Evolutionary conservation across 2,888 invertebrate species (phyloP).

Genomic region (Syrista parreyssii): DNA sequence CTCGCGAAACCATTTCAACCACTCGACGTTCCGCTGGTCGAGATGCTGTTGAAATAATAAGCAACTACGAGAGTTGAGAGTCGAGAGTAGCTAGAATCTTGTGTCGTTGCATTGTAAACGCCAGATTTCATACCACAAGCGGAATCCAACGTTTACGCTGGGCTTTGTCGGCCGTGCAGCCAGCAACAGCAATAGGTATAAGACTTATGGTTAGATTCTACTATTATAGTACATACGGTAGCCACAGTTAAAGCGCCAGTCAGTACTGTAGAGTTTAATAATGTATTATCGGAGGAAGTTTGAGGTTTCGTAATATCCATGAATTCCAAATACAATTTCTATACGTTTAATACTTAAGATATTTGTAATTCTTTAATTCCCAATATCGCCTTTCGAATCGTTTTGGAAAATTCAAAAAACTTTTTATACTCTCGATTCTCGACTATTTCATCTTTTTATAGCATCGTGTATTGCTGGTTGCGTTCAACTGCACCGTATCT

Average conservation of each 20-base stretch:
- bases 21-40: not conserved
- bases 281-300: not conserved
- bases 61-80: not conserved
- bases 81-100: not conserved
- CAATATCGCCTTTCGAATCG: too few species aligned
- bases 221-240: not conserved
- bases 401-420: too few species aligned
- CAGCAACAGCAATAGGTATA: not conserved
- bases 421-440: not conserved
- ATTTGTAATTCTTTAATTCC: not conserved
- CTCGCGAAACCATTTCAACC: not conserved
- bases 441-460: not conserved
- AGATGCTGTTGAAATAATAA: not conserved
- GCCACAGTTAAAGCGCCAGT: not conserved
- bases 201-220: not conserved
- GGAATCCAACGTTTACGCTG: not conserved
- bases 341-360: not conserved
- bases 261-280: not conserved
- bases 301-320: not conserved
- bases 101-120: not conserved
- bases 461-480: not conserved
- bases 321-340: not conserved
- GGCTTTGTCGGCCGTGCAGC: not conserved
- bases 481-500: not conserved
- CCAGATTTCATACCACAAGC: not conserved